phyloP scores from a whole-genome alignment of 2,888 invertebrate genomes.

The Brachylomia viminalis region DNA sequence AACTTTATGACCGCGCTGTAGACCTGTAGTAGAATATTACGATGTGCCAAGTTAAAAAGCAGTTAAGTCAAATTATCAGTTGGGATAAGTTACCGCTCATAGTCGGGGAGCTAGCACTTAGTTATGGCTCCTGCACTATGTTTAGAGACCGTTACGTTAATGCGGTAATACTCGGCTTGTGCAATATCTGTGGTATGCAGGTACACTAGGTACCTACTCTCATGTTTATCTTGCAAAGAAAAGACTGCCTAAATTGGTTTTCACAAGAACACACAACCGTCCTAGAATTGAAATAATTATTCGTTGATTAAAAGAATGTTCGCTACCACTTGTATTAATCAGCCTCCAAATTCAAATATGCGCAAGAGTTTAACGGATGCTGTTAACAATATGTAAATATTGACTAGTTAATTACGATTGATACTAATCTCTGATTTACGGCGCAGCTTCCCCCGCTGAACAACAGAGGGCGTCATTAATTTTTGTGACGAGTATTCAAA shows the following conservation, averaged over 20 bases:
- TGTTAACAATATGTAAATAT: slow-evolving; percentile 61
- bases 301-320: slow-evolving; percentile 35
- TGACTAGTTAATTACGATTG: slow-evolving; percentile 67
- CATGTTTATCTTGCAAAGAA: background rate
- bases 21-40: background rate
- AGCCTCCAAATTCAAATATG: slow-evolving; percentile 15
- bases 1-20: background rate
- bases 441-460: slow-evolving; percentile 28
- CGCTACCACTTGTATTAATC: slow-evolving; percentile 14
- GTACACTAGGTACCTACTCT: background rate
- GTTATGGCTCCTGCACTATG: slow-evolving; percentile 28
- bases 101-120: slow-evolving; percentile 32
- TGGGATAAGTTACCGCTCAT: slow-evolving; percentile 4
- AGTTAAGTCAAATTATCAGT: slow-evolving; percentile 20
- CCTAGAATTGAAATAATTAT: background rate
- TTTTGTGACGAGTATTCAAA: slow-evolving; percentile 68
- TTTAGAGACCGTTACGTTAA: slow-evolving; percentile 61
- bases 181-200: background rate
- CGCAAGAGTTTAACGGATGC: slow-evolving; percentile 33
- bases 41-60: slow-evolving; percentile 16
- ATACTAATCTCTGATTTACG: slow-evolving; percentile 68
- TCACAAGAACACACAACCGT: background rate
- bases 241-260: background rate
- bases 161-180: slow-evolving; percentile 37
- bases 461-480: slow-evolving; percentile 62